phyloP scores from a whole-genome alignment of 2,797 vertebrate genomes.

The Karalla daura region DNA sequence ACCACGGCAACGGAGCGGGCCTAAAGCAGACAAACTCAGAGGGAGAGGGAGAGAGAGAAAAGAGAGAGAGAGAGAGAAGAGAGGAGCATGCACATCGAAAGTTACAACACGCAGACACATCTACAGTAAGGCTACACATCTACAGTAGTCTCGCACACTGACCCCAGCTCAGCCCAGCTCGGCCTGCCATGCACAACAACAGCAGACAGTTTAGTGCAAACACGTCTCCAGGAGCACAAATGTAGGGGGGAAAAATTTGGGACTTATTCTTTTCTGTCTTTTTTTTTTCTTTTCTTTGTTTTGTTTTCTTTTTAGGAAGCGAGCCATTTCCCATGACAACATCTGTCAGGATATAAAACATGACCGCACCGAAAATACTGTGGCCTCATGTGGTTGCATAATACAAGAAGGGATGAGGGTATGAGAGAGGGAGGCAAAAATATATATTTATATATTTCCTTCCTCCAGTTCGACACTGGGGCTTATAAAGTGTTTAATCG shows the following conservation, averaged over 20 bases:
- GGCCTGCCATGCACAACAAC: constrained; percentile 56
- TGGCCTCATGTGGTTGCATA: constrained; percentile 29
- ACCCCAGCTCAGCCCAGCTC: constrained; percentile 59
- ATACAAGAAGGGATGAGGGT: not conserved
- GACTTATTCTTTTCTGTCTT: not conserved
- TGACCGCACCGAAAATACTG: constrained; percentile 28
- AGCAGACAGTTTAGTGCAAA: constrained; percentile 69
- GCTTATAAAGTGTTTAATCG: constrained; percentile 40
- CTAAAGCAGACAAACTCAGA: constrained; percentile 65
- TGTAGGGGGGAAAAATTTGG: too few species aligned
- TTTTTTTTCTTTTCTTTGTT: not conserved
- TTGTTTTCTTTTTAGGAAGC: constrained; percentile 18
- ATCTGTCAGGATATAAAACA: constrained; percentile 42
- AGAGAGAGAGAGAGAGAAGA: constrained; percentile 20
- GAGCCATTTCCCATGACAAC: constrained; percentile 45
- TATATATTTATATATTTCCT: not conserved
- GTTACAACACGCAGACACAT: constrained; percentile 64
- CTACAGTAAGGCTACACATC: constrained; percentile 56
- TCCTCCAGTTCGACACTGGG: constrained; percentile 20
- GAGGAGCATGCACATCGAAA: constrained; percentile 72
- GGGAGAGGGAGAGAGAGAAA: constrained; percentile 30
- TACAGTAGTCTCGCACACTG: constrained; percentile 70
- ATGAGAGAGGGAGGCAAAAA: constrained; percentile 11
- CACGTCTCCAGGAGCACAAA: constrained; percentile 46
- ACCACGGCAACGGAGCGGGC: constrained; percentile 60